phyloP scores from a whole-genome alignment of 2,113 vertebrate genomes.

The Pan paniscus region DNA sequence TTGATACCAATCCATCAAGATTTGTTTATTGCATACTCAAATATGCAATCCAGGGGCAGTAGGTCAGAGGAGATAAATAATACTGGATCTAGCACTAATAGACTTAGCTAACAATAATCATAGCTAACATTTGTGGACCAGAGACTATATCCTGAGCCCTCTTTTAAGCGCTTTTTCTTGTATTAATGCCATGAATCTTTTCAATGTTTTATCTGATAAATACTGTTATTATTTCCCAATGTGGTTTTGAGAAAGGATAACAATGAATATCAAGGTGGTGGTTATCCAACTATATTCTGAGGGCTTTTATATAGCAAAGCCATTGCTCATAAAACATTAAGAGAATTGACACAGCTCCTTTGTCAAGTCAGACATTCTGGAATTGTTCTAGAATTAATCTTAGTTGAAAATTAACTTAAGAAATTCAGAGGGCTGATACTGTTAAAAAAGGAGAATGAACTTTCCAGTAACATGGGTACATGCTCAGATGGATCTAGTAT shows the following conservation, averaged over 20 bases:
- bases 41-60: neutral
- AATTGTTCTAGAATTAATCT: constrained; percentile 11
- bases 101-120: too few relatives aligned
- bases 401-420: constrained; percentile 12
- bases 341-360: neutral
- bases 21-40: neutral
- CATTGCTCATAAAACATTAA: neutral
- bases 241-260: neutral
- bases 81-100: too few relatives aligned
- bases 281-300: neutral
- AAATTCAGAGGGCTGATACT: neutral
- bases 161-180: too few relatives aligned
- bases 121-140: too few relatives aligned
- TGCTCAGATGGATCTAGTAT: neutral
- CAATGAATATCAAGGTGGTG: neutral
- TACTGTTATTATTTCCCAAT: too few relatives aligned
- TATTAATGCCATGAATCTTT: too few relatives aligned
- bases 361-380: neutral
- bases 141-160: too few relatives aligned
- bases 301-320: neutral
- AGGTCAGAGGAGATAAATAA: too few relatives aligned
- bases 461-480: neutral
- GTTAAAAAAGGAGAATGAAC: neutral
- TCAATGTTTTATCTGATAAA: too few relatives aligned
- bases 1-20: neutral